phyloP scores from a whole-genome alignment of 2,888 invertebrate species.

The Erebia ligea region DNA sequence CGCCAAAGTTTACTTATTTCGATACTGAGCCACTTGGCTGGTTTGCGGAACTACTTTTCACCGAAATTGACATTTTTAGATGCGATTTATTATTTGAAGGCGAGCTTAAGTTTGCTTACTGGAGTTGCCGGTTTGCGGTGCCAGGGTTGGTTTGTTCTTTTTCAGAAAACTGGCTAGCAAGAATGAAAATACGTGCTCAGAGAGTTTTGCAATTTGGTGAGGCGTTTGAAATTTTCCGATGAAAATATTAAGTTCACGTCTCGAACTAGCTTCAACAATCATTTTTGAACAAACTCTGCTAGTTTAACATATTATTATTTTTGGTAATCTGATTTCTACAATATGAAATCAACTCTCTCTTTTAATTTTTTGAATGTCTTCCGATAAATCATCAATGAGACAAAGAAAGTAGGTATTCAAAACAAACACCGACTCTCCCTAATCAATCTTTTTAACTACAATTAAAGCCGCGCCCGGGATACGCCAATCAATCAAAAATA shows the following conservation, averaged over 20 bases:
- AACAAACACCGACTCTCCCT: neutral
- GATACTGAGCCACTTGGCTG: constrained; percentile 24
- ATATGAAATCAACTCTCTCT: no score
- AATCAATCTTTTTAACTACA: constrained; percentile 22
- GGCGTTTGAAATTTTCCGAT: neutral
- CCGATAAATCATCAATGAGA: neutral
- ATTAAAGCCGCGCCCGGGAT: constrained; percentile 32
- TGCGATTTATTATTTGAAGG: constrained; percentile 21
- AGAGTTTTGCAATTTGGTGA: neutral
- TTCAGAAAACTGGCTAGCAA: neutral
- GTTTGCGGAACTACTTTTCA: constrained; percentile 27
- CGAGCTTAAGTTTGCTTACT: constrained; percentile 18
- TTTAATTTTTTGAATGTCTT: no score
- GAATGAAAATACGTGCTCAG: constrained; percentile 2
- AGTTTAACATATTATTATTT: no score
- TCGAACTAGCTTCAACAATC: neutral
- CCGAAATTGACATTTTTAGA: constrained; percentile 29
- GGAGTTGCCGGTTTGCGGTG: constrained; percentile 11
- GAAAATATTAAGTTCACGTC: neutral
- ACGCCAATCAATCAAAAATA: constrained; percentile 35
- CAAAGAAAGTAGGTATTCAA: neutral
- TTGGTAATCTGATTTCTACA: no score
- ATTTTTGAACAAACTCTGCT: no score
- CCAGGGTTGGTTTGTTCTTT: neutral
- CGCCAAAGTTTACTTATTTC: constrained; percentile 33